Evolutionary conservation across 2,113 vertebrate species (phyloP).

Genomic region (Salvator merianae): DNA sequence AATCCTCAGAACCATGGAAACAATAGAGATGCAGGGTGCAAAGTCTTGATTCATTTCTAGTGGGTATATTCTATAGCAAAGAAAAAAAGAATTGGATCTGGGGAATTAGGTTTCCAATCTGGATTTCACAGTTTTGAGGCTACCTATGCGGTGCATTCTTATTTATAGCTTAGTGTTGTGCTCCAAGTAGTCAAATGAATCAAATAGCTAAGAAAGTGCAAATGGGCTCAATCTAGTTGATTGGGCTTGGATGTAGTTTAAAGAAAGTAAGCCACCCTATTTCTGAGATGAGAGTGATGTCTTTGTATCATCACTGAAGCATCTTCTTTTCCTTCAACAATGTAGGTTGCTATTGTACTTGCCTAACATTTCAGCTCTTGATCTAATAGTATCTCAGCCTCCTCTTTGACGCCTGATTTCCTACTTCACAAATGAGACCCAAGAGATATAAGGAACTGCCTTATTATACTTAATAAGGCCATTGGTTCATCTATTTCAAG

Average conservation of each 20-base stretch:
- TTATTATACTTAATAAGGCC: conserved; percentile 21
- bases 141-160: conserved; percentile 24
- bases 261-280: neutral
- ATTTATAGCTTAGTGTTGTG: neutral
- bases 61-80: conserved; percentile 45
- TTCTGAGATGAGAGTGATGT: neutral
- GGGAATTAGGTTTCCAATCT: neutral
- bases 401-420: conserved; percentile 9
- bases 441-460: neutral
- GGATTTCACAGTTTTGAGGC: conserved; percentile 50
- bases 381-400: conserved; percentile 23
- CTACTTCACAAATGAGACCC: conserved; percentile 18
- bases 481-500: conserved; percentile 1
- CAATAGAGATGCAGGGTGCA: conserved; percentile 37
- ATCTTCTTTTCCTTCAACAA: conserved; percentile 10
- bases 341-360: conserved; percentile 7
- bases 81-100: neutral
- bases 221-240: neutral
- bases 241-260: neutral
- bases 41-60: conserved; percentile 51
- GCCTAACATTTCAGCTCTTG: neutral
- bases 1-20: neutral
- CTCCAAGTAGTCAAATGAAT: neutral
- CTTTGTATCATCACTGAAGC: neutral
- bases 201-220: neutral